phyloP scores from a whole-genome alignment of 2,113 vertebrate species.

The Rhea americana region DNA sequence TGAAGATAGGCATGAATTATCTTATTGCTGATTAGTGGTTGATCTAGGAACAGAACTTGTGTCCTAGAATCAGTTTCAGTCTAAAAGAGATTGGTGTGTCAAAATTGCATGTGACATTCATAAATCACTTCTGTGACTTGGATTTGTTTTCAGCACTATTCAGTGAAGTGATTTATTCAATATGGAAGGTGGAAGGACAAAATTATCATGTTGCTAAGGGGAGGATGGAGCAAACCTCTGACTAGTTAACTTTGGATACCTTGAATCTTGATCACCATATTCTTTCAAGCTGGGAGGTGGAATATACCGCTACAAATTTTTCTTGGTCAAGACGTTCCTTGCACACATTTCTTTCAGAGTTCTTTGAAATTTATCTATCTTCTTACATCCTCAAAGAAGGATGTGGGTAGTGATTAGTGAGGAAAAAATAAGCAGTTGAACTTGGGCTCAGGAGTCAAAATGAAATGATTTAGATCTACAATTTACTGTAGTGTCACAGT shows the following conservation, averaged over 20 bases:
- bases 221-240: neutral
- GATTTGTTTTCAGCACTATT: neutral
- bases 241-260: neutral
- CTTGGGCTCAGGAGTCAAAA: neutral
- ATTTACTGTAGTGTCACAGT: neutral
- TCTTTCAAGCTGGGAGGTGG: neutral
- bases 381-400: neutral
- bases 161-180: neutral
- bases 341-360: neutral
- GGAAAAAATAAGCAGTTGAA: neutral
- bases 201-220: neutral
- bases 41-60: neutral
- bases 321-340: neutral
- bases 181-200: neutral
- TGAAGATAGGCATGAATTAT: neutral
- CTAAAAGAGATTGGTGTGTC: neutral
- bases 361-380: neutral
- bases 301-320: neutral
- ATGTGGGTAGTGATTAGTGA: neutral
- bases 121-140: neutral
- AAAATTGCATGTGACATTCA: neutral
- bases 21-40: neutral
- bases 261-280: rapidly evolving
- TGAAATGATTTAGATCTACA: neutral
- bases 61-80: neutral